Evolutionary conservation across 30 jellyfish, hydroid and myxozoan genomes (phyloP), one percentile per base, ranked within the genome.

Genomic region (Catostylus mosaicus): DNA sequence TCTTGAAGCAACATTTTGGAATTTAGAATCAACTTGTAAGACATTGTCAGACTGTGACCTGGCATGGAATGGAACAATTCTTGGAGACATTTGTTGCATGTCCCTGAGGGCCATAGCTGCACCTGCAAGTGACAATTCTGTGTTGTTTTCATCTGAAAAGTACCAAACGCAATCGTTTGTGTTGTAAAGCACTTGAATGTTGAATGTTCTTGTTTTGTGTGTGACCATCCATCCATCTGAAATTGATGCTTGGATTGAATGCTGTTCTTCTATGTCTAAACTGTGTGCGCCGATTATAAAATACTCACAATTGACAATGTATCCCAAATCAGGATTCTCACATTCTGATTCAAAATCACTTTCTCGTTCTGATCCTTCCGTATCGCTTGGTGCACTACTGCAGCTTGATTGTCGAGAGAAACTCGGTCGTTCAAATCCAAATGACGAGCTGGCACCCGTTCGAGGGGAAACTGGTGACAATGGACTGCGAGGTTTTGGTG

Each of bases 231-330:
- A 95, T n/a, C 90, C 82, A 56, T 88, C 97, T 0, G 97, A 85
- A 5, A 88, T 69, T 18, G 99, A 84, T 1, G 99, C 99, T 62
- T 95, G 97, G 27, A 60, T 35, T 23, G 96, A 73, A 68, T 95
- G 99, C 54, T 95, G 99, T 78, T 86, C 97, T 78, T 95, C 99
- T 9, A 95, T 88, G 64, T 95, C 97, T 40, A 85, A 68, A 62
- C 88, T 69, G 52, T 84, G 96, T 1, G 96, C 65, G 24, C 78
- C 80, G 3, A 89, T 86, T 47, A 95, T 95, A 86, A 88, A 95
- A 56, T 83, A 95, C 46, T 95, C 99, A 35, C 99, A 95, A 67
- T 95, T 89, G 18, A 96, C 81, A 0, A 79, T 82, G 70, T 88
- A 95, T 18, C 99, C 99, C 51, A 57, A 77, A 32, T 95, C 99